Evolutionary conservation across 2,113 vertebrate species (phyloP).

Genomic region (Zootoca vivipara): DNA sequence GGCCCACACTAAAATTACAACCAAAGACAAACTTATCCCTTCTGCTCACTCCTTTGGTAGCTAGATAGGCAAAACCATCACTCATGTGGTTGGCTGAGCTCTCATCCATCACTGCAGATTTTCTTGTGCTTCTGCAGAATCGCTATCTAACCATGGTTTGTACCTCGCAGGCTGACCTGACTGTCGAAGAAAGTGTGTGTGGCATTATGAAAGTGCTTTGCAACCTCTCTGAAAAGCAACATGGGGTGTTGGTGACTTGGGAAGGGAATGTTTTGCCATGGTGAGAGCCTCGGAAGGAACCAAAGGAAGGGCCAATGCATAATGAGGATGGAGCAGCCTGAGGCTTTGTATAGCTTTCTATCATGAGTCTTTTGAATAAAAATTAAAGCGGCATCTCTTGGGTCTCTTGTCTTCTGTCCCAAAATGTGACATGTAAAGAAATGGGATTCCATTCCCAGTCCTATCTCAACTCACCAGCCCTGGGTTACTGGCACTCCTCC

Average conservation of each 20-base stretch:
- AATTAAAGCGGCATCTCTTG: background rate
- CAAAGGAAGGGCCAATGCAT: background rate
- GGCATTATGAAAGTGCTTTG: conserved; percentile 11
- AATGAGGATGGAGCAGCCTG: background rate
- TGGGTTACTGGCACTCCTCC: too few relatives aligned
- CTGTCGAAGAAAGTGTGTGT: background rate
- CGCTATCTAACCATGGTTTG: background rate
- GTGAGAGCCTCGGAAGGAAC: background rate
- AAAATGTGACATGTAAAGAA: background rate
- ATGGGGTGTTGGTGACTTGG: conserved; percentile 2
- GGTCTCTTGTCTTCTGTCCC: background rate
- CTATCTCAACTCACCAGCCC: background rate
- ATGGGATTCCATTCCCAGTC: background rate
- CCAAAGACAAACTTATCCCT: too few relatives aligned
- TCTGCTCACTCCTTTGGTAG: too few relatives aligned
- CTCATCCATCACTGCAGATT: too few relatives aligned
- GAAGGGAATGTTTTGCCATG: background rate
- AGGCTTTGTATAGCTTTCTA: background rate
- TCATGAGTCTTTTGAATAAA: conserved; percentile 2
- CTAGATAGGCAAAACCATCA: background rate
- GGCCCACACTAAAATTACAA: too few relatives aligned
- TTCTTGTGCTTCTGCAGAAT: background rate
- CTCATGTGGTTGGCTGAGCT: background rate
- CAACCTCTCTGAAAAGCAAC: conserved; percentile 9
- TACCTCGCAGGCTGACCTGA: conserved; percentile 8